Base-by-base conservation (phyloP, 2,888 invertebrate genomes). In the Tinea pellionella region DNA sequence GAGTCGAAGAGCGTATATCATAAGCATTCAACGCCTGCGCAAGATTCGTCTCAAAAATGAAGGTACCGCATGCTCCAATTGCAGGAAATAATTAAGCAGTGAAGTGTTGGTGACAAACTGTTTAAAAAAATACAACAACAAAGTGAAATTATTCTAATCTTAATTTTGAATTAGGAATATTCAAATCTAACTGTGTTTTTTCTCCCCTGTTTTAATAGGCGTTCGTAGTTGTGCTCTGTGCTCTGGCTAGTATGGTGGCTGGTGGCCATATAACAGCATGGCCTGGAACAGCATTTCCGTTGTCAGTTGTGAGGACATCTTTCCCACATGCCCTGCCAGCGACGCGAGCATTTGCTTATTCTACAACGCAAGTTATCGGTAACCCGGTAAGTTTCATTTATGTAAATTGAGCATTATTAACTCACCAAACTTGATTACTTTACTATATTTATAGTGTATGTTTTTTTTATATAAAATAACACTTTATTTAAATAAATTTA, bases 361-460 rank as follows among this genome's bases (percentile, higher is more conserved):
- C 86, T 8, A 75, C 79, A 19, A 72, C 82, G 12, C 84, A 84
- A 64, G 84, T 77, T 56, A 78, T 86, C 61, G 53, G 53, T 53
- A 81, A 81, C 62, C 65, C 80, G 64, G 85, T 86, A 69, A 73
- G 75, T 67, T 51, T 18, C 12, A 24, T 24, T 24, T 24, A 24
- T 51, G 24, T 24, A 24, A 2, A 24, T 24, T 24, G 24, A n/a
- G n/a, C n/a, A n/a, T n/a, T 24, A 24, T 24, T 24, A 24, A 24
- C 6, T 24, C 6, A 6, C 6, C 24, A 24, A 24, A 24, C 24
- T 24, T 24, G 6, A 24, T n/a, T n/a, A n/a, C n/a, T n/a, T n/a
- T n/a, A n/a, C n/a, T n/a, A n/a, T n/a, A n/a, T n/a, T n/a, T n/a
- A n/a, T n/a, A n/a, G n/a, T n/a, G n/a, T n/a, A n/a, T n/a, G n/a